A percentile compares a stretch with the other conserved stretches of the same genome.
These are phyloP conservation scores for Mystacornis crossleyi DNA, from an alignment of 2,113 vertebrate species.

Conservation along the genomic window DNA sequence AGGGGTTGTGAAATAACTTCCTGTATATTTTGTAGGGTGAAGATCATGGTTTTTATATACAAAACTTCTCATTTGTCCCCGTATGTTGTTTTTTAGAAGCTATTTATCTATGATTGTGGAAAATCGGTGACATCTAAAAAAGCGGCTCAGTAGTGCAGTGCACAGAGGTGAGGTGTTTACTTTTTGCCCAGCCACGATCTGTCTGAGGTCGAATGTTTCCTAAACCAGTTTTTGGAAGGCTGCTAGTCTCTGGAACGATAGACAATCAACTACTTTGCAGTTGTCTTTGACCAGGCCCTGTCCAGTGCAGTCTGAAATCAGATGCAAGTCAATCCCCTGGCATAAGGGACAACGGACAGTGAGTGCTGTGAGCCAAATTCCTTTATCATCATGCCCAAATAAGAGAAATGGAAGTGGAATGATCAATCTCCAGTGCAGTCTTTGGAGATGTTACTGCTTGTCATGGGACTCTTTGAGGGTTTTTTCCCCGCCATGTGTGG, in stretches of 20 bases:
- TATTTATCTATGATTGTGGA: accelerated
- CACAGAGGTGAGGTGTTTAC: not conserved
- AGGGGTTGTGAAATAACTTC: not conserved
- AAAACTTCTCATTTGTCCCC: not conserved
- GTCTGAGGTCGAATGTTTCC: not conserved
- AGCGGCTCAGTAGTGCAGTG: not conserved
- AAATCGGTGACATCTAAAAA: not conserved
- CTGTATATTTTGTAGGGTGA: not conserved
- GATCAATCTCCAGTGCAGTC: not conserved
- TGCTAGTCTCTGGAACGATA: not conserved
- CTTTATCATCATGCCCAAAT: accelerated
- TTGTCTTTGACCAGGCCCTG: not conserved
- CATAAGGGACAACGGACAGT: accelerated
- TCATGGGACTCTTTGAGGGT: accelerated
- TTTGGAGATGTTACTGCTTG: not conserved
- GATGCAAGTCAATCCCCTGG: not conserved
- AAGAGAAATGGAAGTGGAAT: not conserved
- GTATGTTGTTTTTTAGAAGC: not conserved
- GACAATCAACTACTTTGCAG: not conserved
- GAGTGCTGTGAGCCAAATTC: not conserved
- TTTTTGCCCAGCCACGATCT: not conserved
- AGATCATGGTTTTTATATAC: not conserved
- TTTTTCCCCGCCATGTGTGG: accelerated
- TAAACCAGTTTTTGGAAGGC: not conserved
- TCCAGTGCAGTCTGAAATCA: not conserved